Conservation (phyloP, 2,888 invertebrate genomes). For the Noctua pronuba region DNA sequence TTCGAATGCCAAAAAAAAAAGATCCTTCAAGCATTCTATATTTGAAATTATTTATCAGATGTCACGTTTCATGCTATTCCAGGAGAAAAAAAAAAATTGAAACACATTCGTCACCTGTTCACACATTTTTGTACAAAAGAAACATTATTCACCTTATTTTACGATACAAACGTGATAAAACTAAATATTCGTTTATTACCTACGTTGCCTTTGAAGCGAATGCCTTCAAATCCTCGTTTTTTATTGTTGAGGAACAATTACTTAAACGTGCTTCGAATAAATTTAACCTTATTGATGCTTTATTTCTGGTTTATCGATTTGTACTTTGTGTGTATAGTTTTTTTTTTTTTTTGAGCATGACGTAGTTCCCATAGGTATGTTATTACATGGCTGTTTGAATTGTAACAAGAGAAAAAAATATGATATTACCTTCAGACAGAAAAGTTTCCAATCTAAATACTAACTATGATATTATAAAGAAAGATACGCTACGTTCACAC, state of each 20-base stretch:
- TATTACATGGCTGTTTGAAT: background rate
- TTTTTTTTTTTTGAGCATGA: slow-evolving; percentile 20
- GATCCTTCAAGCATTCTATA: background rate
- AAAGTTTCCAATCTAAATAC: background rate
- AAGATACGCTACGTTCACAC: no score
- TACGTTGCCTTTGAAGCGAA: slow-evolving; percentile 12
- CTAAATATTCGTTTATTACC: slow-evolving; percentile 11
- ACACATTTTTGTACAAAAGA: slow-evolving; percentile 4
- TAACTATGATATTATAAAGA: no score
- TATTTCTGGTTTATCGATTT: slow-evolving; percentile 32
- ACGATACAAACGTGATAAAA: slow-evolving; percentile 37
- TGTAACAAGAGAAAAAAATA: background rate
- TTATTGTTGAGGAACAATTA: slow-evolving; percentile 53
- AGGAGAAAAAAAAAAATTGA: background rate
- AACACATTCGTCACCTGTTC: background rate
- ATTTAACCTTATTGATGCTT: slow-evolving; percentile 32
- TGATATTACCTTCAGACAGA: background rate
- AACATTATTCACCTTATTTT: slow-evolving; percentile 15
- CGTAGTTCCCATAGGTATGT: background rate
- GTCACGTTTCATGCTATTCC: background rate
- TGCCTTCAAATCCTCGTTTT: slow-evolving; percentile 27
- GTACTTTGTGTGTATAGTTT: background rate
- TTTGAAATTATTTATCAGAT: background rate
- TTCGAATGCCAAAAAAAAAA: background rate
- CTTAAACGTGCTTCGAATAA: slow-evolving; percentile 52